phyloP scores from a whole-genome alignment of 2,113 vertebrate genomes.

The Pygathrix nemaeus region DNA sequence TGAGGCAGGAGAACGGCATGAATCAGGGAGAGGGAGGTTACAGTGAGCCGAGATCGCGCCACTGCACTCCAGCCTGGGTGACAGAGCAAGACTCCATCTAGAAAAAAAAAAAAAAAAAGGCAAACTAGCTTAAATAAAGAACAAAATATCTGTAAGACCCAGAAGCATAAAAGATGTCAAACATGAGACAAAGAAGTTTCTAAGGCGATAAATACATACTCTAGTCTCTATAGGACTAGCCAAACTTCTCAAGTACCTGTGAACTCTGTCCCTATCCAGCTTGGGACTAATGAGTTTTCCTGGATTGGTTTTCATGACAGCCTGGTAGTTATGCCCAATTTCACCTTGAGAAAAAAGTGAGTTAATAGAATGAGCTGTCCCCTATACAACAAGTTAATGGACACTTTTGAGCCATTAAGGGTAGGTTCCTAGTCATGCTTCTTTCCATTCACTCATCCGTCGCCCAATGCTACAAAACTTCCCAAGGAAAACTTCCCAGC shows the following conservation, averaged over 20 bases:
- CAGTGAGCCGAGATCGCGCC: too few species aligned
- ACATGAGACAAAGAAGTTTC: neutral
- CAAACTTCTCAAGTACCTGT: neutral
- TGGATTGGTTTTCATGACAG: neutral
- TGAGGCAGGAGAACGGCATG: too few species aligned
- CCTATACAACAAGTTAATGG: neutral
- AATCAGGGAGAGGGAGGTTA: too few species aligned
- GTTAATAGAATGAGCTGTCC: neutral
- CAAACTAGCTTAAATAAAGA: neutral
- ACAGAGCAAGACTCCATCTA: too few species aligned
- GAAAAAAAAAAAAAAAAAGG: neutral
- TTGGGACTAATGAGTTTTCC: neutral
- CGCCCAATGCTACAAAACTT: neutral
- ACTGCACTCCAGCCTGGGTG: too few species aligned
- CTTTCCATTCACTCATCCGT: neutral
- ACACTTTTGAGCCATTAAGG: neutral
- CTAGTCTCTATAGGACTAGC: neutral
- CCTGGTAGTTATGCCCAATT: neutral
- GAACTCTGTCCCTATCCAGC: neutral
- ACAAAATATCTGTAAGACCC: neutral
- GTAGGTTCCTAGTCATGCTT: neutral
- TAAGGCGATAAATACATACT: neutral
- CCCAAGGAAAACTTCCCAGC: neutral
- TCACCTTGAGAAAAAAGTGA: conserved; percentile 1
- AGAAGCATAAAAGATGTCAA: neutral